Evolutionary conservation across 37 sponge, comb jelly and placozoan species (phyloP).

Genomic region (Crambe crambe): DNA sequence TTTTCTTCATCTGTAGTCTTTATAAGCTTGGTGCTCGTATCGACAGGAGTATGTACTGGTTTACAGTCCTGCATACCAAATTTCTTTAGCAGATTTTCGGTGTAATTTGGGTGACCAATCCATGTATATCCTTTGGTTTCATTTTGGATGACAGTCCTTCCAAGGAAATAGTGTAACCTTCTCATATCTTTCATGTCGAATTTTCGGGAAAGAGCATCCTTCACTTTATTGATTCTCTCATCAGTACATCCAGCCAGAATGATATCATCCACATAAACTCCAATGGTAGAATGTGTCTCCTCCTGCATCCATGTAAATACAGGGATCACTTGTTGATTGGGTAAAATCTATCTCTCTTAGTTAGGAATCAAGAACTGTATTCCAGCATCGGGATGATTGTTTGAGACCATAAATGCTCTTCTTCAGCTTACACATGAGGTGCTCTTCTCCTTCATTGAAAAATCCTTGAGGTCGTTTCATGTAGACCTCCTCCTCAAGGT

Average conservation of each 20-base stretch:
- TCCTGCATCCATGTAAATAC: constrained; percentile 12
- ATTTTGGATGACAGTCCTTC: constrained; percentile 27
- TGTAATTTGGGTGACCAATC: constrained; percentile 40
- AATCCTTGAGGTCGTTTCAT: constrained; percentile 58
- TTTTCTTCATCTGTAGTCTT: constrained; percentile 51
- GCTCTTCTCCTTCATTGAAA: background rate
- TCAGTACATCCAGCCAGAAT: constrained; percentile 19
- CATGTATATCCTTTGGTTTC: constrained; percentile 6
- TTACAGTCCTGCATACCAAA: constrained; percentile 44
- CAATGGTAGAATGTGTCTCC: background rate
- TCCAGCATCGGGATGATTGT: constrained; percentile 68
- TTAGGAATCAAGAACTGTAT: constrained; percentile 27
- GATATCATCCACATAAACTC: constrained; percentile 28
- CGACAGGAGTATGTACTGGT: constrained; percentile 33
- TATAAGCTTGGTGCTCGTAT: constrained; percentile 19
- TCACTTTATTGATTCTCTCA: constrained; percentile 18
- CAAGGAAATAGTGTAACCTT: constrained; percentile 49
- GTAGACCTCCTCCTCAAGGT: constrained; percentile 60
- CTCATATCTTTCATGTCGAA: constrained; percentile 67
- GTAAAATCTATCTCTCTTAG: constrained; percentile 54
- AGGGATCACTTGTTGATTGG: constrained; percentile 58
- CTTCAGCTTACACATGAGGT: constrained; percentile 34
- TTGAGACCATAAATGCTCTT: constrained; percentile 38
- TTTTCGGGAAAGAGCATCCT: background rate
- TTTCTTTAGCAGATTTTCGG: constrained; percentile 21